Evolutionary conservation across 2,797 vertebrate species (phyloP).

Genomic region (Siniperca obscura): DNA sequence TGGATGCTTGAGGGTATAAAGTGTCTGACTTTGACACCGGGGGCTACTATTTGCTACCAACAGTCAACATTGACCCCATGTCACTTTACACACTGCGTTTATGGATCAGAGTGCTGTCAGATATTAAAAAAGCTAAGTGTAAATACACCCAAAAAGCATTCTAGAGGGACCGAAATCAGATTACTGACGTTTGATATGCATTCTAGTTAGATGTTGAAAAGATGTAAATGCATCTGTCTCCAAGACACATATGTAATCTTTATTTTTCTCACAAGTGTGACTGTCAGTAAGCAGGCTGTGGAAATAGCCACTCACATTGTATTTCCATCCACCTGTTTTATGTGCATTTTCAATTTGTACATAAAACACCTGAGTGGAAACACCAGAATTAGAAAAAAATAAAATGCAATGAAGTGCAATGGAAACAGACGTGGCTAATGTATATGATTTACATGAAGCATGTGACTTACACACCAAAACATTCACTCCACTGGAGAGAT

Average conservation of each 20-base stretch:
- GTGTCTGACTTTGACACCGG: neutral
- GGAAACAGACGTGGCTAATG: too few species aligned
- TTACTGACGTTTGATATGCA: neutral
- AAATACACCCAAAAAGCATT: conserved; percentile 15
- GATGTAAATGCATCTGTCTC: neutral
- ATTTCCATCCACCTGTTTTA: too few species aligned
- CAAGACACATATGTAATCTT: neutral
- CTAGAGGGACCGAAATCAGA: neutral
- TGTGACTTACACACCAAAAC: too few species aligned
- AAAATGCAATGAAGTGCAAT: too few species aligned
- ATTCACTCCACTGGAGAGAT: too few species aligned
- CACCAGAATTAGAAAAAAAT: neutral
- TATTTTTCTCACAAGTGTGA: too few species aligned
- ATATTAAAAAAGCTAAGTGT: neutral
- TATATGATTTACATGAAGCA: too few species aligned
- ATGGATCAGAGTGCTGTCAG: neutral
- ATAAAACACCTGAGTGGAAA: too few species aligned
- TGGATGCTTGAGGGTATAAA: neutral
- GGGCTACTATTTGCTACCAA: neutral
- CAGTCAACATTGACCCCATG: conserved; percentile 1
- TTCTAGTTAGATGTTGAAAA: neutral
- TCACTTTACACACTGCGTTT: neutral
- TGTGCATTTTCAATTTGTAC: too few species aligned
- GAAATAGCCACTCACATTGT: too few species aligned
- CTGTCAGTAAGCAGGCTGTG: too few species aligned